Evolutionary conservation across 1,140 invertebrate genomes (phyloP).

Genomic region (Streblospio benedicti): DNA sequence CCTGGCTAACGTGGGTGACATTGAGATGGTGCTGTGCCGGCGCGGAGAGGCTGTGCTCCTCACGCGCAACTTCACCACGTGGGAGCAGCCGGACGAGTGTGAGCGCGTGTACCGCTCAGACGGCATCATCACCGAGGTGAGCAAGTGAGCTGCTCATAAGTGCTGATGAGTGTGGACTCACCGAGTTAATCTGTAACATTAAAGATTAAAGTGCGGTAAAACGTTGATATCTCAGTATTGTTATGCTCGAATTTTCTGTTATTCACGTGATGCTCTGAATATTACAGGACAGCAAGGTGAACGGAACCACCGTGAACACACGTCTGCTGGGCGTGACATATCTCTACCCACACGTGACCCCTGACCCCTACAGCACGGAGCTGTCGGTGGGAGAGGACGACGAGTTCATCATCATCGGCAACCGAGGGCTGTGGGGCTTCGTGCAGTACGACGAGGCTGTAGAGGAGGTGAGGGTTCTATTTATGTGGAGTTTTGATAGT

Average conservation of each 20-base stretch:
- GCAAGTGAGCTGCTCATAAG: background rate
- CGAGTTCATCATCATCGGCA: conserved; percentile 43
- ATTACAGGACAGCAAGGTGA: conserved; percentile 39
- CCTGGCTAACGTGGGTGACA: conserved; percentile 44
- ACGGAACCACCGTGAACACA: conserved; percentile 38
- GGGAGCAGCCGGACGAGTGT: conserved; percentile 33
- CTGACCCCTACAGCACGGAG: conserved; percentile 34
- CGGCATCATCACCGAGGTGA: conserved; percentile 46
- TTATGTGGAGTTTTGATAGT: too few relatives aligned
- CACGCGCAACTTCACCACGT: conserved; percentile 34
- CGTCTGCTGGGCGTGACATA: conserved; percentile 41
- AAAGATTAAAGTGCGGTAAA: too few relatives aligned
- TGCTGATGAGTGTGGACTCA: background rate
- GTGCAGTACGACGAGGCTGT: conserved; percentile 40
- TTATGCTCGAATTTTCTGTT: too few relatives aligned
- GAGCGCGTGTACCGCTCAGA: conserved; percentile 36
- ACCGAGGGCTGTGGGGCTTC: conserved; percentile 41
- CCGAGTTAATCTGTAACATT: too few relatives aligned
- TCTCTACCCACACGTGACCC: conserved; percentile 41
- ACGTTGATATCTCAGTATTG: too few relatives aligned
- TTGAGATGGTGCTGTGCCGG: conserved; percentile 40
- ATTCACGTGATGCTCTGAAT: too few relatives aligned
- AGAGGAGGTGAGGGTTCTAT: too few relatives aligned
- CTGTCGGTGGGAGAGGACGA: conserved; percentile 34
- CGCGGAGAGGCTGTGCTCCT: conserved; percentile 31